Evolutionary conservation across 2,888 invertebrate species (phyloP).

Genomic region (Linnaemya tessellans): DNA sequence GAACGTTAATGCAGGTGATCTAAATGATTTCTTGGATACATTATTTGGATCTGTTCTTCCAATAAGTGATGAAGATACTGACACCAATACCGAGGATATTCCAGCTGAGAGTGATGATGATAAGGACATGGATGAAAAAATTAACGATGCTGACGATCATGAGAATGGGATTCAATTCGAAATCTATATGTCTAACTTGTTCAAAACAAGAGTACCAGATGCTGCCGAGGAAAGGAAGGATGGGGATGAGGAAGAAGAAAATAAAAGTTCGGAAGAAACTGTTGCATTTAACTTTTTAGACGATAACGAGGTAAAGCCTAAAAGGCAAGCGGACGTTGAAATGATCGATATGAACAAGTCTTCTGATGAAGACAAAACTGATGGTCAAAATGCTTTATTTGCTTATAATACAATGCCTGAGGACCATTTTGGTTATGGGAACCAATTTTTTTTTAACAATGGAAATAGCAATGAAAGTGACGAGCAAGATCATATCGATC

Average conservation of each 20-base stretch:
- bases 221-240: not conserved
- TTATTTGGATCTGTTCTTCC: not conserved
- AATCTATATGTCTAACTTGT: not conserved
- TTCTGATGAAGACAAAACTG: slow-evolving; percentile 9
- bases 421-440: no score
- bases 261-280: not conserved
- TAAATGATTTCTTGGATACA: not conserved
- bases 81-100: not conserved
- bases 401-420: no score
- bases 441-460: no score
- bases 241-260: not conserved
- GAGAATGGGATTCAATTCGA: not conserved
- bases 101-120: not conserved
- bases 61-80: not conserved
- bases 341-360: slow-evolving; percentile 12
- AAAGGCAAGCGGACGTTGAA: not conserved
- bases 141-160: not conserved
- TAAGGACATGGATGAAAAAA: not conserved
- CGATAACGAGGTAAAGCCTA: not conserved
- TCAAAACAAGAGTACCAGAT: not conserved
- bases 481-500: not conserved
- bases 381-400: no score
- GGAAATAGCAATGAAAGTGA: not conserved
- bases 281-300: not conserved
- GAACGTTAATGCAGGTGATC: not conserved